Conservation (phyloP, 2,797 vertebrate genomes). For the Lerista edwardsae region DNA sequence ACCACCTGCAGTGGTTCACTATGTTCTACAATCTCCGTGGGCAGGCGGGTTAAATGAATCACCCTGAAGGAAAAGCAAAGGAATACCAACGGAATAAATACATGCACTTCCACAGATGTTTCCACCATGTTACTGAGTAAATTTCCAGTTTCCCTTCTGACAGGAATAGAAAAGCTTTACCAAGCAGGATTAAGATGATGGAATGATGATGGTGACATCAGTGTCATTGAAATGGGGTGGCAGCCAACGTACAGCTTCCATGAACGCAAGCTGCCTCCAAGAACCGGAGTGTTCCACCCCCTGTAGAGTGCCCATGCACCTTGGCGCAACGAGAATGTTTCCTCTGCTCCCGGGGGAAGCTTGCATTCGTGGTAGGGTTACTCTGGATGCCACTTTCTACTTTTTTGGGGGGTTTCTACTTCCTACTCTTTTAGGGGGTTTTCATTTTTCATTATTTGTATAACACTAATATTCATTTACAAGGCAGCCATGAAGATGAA, state of each 20-base stretch:
- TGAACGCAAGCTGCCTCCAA: too few relatives aligned
- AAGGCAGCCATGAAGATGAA: neutral
- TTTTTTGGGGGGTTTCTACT: neutral
- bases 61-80: constrained; percentile 78
- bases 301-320: too few relatives aligned
- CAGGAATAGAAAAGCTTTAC: neutral
- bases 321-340: too few relatives aligned
- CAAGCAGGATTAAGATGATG: neutral
- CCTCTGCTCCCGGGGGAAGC: too few relatives aligned
- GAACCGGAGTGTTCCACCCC: too few relatives aligned
- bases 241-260: too few relatives aligned
- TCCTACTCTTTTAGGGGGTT: neutral
- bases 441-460: neutral
- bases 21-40: constrained; percentile 89
- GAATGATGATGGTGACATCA: too few relatives aligned
- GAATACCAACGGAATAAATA: neutral
- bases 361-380: too few relatives aligned
- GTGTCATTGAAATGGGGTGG: neutral
- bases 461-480: neutral
- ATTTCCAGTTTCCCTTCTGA: neutral
- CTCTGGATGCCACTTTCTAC: too few relatives aligned
- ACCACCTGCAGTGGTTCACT: constrained; percentile 98
- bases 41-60: constrained; percentile 89
- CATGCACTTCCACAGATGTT: neutral
- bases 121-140: neutral